Evolutionary conservation across 2,888 invertebrate genomes (phyloP).

Genomic region (Camptogramma bilineatum): DNA sequence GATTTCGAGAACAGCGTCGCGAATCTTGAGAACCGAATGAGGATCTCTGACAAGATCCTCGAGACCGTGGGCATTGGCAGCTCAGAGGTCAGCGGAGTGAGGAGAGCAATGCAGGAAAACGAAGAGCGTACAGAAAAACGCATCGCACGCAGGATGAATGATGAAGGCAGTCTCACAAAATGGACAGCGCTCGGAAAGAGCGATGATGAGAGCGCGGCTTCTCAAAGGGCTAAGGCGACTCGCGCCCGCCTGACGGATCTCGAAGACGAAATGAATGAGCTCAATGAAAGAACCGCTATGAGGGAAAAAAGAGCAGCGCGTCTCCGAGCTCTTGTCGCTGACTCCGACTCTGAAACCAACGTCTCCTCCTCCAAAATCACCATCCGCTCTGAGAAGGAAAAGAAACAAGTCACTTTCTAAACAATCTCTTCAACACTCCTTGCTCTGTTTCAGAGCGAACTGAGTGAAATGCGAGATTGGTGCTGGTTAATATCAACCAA

Average conservation of each 20-base stretch:
- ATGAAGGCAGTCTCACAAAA: conserved; percentile 81
- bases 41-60: conserved; percentile 87
- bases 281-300: conserved; percentile 88
- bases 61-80: conserved; percentile 87
- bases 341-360: conserved; percentile 76
- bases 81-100: conserved; percentile 77
- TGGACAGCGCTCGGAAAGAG: conserved; percentile 86
- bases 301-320: conserved; percentile 90
- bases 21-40: conserved; percentile 84
- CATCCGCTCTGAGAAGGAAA: conserved; percentile 76
- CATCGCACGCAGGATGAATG: conserved; percentile 74
- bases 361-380: conserved; percentile 70
- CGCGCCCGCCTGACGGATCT: conserved; percentile 89
- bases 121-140: conserved; percentile 81
- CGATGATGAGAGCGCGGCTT: conserved; percentile 85
- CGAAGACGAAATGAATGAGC: conserved; percentile 90
- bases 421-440: conserved; percentile 43
- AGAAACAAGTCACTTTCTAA: conserved; percentile 83
- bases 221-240: conserved; percentile 87
- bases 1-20: conserved; percentile 87
- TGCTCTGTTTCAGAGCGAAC: conserved; percentile 55
- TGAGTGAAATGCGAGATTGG: conserved; percentile 66
- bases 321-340: conserved; percentile 89
- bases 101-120: conserved; percentile 78
- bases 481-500: conserved; percentile 68